phyloP scores from a whole-genome alignment of 2,888 invertebrate genomes.

The Charanyca ferruginea region DNA sequence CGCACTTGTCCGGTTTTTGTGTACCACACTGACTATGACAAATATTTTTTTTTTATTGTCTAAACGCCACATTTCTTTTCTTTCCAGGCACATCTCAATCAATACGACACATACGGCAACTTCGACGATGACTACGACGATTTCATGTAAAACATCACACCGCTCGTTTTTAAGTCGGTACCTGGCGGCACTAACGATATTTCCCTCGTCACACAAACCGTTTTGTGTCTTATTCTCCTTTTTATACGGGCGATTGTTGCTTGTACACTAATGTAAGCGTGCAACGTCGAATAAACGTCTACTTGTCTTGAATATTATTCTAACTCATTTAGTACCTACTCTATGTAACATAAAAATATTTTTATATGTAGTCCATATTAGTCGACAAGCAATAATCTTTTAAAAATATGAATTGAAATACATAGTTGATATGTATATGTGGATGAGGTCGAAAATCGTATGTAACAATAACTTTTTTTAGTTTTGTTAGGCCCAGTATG shows the following conservation, averaged over 20 bases:
- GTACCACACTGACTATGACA: no score
- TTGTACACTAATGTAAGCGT: slow-evolving; percentile 49
- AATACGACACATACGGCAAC: slow-evolving; percentile 93
- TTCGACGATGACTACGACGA: slow-evolving; percentile 94
- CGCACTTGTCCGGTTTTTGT: no score
- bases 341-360: slow-evolving; percentile 49
- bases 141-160: slow-evolving; percentile 93
- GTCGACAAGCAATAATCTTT: slow-evolving; percentile 52
- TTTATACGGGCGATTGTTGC: slow-evolving; percentile 57
- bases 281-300: slow-evolving; percentile 38
- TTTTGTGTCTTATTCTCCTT: slow-evolving; percentile 49
- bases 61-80: slow-evolving; percentile 33
- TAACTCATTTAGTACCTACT: slow-evolving; percentile 34
- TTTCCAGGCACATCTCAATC: slow-evolving; percentile 92
- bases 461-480: slow-evolving; percentile 34
- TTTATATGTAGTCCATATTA: slow-evolving; percentile 51
- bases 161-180: slow-evolving; percentile 46
- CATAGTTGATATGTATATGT: slow-evolving; percentile 36
- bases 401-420: slow-evolving; percentile 30
- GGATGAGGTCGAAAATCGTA: slow-evolving; percentile 28
- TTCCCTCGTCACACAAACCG: slow-evolving; percentile 36
- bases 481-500: slow-evolving; percentile 37
- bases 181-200: slow-evolving; percentile 51
- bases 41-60: no score
- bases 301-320: slow-evolving; percentile 51